Base-by-base conservation (phyloP, 2,113 vertebrate genomes). In the Neodon shergylaensis region DNA sequence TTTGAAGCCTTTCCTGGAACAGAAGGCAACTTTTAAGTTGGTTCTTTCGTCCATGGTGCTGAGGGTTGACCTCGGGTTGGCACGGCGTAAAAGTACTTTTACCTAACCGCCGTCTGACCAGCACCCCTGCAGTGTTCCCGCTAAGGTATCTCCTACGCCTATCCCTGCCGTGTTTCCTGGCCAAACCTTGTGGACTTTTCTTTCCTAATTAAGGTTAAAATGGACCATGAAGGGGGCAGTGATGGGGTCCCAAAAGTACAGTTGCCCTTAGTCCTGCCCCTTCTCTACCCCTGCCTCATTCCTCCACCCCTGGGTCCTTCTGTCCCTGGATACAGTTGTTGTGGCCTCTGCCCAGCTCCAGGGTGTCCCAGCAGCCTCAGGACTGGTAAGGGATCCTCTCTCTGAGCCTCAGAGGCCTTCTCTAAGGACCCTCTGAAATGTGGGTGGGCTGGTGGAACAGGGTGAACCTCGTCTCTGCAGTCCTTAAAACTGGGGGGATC, bases 231-330 rank as follows among this genome's bases (percentile, higher is more conserved):
- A 42, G 39, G 24, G 39, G 63, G 16, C 63, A 33, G 14, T 31
- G 39, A 22, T 42, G 39, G 16, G 52, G 33, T 7, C 17, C 39
- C 26, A 21, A 13, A 19, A n/a, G 33, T 5, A 26, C 11, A 7
- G 16, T 3, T n/a, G 14, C 13, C 58, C 83, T 47, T 31, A 5
- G 21, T 6, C 74, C 26, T 31, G 39, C 44, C 54, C 39, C 44
- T 16, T 26, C 28, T 28, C n/a, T 13, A 2, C 31, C 2, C 61
- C 7, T 1, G 1, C 10, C 1, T 9, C 61, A 31, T 1, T 3
- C 21, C 1, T 10, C 65, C 19, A 17, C 58, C 19, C 21, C 31
- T 14, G 5, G 12, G 52, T 61, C 10, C 26, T 1, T 54, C 0
- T 21, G 11, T 26, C 39, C 22, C 47, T 22, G 44, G 8, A 52